These are phyloP conservation scores for Podarcis muralis DNA, from an alignment of 2,113 vertebrate genomes.

Conservation along the genomic window DNA sequence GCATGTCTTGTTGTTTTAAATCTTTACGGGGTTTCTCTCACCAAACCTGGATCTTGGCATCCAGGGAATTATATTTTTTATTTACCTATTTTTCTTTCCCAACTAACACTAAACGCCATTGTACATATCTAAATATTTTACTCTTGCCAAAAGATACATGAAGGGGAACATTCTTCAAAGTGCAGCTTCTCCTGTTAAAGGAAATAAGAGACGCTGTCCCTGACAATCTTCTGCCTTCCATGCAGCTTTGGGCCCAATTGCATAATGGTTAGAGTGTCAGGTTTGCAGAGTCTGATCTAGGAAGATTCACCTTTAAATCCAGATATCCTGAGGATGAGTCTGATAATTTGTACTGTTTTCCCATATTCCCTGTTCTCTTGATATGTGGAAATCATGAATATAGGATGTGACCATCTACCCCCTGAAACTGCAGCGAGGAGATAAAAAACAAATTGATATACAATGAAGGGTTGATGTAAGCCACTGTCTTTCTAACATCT, in stretches of 20 bases:
- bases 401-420: too few relatives aligned
- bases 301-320: background rate
- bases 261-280: background rate
- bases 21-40: too few relatives aligned
- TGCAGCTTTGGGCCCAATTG: background rate
- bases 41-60: too few relatives aligned
- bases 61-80: too few relatives aligned
- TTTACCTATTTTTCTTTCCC: too few relatives aligned
- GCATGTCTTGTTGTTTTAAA: too few relatives aligned
- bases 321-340: background rate
- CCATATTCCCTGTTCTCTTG: background rate
- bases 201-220: background rate
- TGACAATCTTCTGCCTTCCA: background rate
- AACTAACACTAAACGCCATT: background rate
- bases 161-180: background rate
- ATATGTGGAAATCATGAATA: too few relatives aligned
- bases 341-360: background rate
- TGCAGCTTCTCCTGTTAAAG: background rate
- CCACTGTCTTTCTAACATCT: too few relatives aligned
- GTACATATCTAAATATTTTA: background rate
- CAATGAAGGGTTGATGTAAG: too few relatives aligned
- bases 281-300: background rate
- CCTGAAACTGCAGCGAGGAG: too few relatives aligned
- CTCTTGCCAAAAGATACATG: background rate
- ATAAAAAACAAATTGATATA: too few relatives aligned